These are phyloP conservation scores for Pangasianodon gigas DNA, from an alignment of 2,113 vertebrate genomes.

Conservation along the genomic window DNA sequence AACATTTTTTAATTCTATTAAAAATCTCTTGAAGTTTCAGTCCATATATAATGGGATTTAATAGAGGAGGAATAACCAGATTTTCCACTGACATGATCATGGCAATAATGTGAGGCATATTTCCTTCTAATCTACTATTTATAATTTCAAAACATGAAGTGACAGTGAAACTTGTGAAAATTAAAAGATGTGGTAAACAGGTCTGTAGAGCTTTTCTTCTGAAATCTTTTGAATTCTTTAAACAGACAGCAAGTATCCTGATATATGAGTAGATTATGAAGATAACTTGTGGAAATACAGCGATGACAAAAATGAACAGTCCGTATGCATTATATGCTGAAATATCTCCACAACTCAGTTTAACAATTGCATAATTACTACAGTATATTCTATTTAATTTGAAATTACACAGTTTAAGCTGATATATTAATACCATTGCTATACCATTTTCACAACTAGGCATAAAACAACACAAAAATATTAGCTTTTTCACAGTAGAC, in stretches of 20 bases:
- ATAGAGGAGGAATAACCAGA: neutral
- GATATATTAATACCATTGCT: neutral
- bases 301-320: neutral
- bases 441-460: neutral
- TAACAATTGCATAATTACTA: neutral
- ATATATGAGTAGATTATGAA: slow-evolving; percentile 8
- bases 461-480: neutral
- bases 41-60: slow-evolving; percentile 15
- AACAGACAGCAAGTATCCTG: neutral
- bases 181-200: neutral
- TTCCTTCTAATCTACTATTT: neutral
- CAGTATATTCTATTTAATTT: slow-evolving; percentile 20
- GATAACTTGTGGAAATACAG: slow-evolving; percentile 3
- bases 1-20: neutral
- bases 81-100: slow-evolving; percentile 16
- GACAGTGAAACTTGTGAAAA: neutral
- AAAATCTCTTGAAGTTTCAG: slow-evolving; percentile 1
- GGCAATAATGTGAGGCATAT: neutral
- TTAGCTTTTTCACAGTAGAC: neutral
- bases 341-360: neutral
- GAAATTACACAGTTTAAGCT: neutral
- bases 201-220: slow-evolving; percentile 10
- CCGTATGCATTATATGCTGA: neutral
- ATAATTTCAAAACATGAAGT: slow-evolving; percentile 12
- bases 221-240: slow-evolving; percentile 5